Evolutionary conservation across 2,113 vertebrate species (phyloP).

Genomic region (Arenaria interpres): DNA sequence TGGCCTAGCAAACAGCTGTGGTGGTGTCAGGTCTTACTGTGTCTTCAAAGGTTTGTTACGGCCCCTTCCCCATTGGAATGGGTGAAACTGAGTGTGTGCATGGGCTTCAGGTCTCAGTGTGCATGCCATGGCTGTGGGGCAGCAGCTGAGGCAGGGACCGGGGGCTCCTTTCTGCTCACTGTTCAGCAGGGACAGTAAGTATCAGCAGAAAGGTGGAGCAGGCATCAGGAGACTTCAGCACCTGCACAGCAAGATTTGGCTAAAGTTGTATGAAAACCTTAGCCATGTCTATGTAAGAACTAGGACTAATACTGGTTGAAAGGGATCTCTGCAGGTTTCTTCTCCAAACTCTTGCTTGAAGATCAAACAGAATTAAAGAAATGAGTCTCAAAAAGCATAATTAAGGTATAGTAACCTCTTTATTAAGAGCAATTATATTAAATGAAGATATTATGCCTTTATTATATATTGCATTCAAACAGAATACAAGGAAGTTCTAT

Average conservation of each 20-base stretch:
- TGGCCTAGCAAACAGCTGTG: not conserved
- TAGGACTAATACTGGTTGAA: not conserved
- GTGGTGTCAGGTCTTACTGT: not conserved
- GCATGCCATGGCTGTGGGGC: not conserved
- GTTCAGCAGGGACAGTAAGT: not conserved
- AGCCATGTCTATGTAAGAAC: not conserved
- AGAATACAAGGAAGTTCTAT: not conserved
- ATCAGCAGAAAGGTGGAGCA: not conserved
- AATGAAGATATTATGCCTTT: not conserved
- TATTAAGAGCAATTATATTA: not conserved
- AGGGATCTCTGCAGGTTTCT: not conserved
- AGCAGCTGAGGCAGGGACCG: not conserved
- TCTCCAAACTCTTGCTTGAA: not conserved
- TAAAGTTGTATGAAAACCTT: not conserved
- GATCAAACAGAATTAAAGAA: not conserved
- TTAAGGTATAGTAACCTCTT: not conserved
- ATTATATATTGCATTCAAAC: not conserved
- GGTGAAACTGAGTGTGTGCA: fast-evolving
- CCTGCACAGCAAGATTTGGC: not conserved
- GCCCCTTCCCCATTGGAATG: not conserved
- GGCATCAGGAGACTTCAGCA: not conserved
- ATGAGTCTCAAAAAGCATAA: not conserved
- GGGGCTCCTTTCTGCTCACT: not conserved
- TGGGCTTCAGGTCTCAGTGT: not conserved
- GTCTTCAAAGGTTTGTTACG: not conserved